Percentiles rank a stretch among this genome's conserved stretches.
Conservation (phyloP, 2,797 vertebrate species). For the Chelon auratus region DNA sequence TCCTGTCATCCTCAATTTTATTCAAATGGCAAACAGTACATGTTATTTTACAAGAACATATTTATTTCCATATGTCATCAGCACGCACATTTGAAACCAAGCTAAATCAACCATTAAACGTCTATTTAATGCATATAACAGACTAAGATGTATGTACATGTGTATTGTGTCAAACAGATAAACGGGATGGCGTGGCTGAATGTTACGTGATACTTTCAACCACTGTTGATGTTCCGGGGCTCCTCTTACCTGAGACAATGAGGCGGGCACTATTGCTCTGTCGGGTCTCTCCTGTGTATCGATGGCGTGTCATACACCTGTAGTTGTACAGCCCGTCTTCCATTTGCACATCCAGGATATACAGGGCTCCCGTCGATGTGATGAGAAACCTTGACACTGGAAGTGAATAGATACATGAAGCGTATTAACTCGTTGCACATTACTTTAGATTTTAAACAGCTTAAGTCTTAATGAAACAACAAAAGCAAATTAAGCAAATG, state of each 20-base stretch:
- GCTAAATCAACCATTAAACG: constrained; percentile 1
- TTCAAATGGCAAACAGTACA: constrained; percentile 28
- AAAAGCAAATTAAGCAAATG: not conserved
- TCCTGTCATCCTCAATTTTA: constrained; percentile 50
- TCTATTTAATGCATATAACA: not conserved
- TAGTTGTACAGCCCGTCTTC: constrained; percentile 99
- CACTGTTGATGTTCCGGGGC: not conserved
- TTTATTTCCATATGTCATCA: constrained; percentile 51
- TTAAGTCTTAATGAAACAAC: not conserved
- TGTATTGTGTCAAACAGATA: constrained; percentile 5
- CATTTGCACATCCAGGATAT: constrained; percentile 99
- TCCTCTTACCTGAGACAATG: constrained; percentile 92
- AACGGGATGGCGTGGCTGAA: not conserved
- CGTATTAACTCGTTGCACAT: not conserved
- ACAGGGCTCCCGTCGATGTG: constrained; percentile 98
- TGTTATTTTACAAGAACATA: constrained; percentile 11
- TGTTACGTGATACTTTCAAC: not conserved
- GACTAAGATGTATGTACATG: not conserved
- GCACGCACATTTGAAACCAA: not conserved
- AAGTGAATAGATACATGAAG: constrained; percentile 26
- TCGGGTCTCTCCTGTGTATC: constrained; percentile 96
- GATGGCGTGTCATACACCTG: constrained; percentile 96
- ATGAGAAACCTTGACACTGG: constrained; percentile 95
- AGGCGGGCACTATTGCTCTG: constrained; percentile 99
- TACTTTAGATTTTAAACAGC: not conserved